Base-by-base conservation (phyloP, 2,888 invertebrate species). In the Zelleria hepariella region DNA sequence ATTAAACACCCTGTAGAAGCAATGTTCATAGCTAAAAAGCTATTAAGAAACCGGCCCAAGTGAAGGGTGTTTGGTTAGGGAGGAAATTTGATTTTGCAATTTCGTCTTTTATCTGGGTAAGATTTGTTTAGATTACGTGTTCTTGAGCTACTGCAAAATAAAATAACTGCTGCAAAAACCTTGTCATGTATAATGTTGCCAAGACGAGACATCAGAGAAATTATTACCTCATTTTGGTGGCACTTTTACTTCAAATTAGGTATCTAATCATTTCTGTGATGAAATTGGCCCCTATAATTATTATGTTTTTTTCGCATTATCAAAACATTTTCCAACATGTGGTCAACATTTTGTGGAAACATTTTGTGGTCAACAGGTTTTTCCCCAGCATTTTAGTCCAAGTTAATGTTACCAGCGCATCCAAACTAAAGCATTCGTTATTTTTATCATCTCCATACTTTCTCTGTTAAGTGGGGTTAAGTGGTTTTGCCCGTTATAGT, bases 1-100 rank as follows among this genome's bases (percentile, higher is more conserved):
- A 26, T 25, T 26, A 67, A 69, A 70, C 71, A 68, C 60, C 60
- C 64, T 66, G 67, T 71, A 42, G 32, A 42, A 10, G 32, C 15
- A n/a, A n/a, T n/a, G 66, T 66, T 63, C 60, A 63, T 1, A n/a
- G 25, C 25, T 26, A 26, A 26, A 54, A 54, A 54, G 54, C 54
- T 54, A 54, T 54, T 54, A 54, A 54, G 54, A 54, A 54, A 54
- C 15, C 26, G 54, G 32, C 4, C 32, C 32, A 15, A 10, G 32
- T 15, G 15, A 42, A 42, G 32, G 15, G 32, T 42, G 4, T 42
- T 42, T 42, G 32, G 32, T 10, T 15, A 42, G 32, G 32, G 32
- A 15, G 32, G 32, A 15, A 42, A 42, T 42, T 15, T 42, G 32
- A 42, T 42, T 42, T 42, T 4, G 32, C 32, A 42, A 42, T 42